These are phyloP conservation scores for Odontamblyopus lacepedii DNA, from an alignment of 2,797 vertebrate genomes.

Conservation along the genomic window DNA sequence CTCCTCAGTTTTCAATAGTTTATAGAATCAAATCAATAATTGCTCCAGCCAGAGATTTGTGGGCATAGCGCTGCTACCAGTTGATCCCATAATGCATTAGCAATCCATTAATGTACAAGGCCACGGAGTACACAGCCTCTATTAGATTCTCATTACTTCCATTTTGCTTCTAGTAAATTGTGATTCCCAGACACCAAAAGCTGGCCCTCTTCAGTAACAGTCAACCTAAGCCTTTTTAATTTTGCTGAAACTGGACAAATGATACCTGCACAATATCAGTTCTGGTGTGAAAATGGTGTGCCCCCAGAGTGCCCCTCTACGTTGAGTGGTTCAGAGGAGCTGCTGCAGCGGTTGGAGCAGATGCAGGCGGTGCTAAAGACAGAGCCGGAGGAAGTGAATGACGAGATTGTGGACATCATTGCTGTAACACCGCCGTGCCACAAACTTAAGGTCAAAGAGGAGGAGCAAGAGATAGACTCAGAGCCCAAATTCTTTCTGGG, in stretches of 20 bases:
- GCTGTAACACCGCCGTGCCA: constrained; percentile 78
- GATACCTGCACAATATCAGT: neutral
- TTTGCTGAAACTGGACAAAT: constrained; percentile 4
- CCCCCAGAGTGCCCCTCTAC: constrained; percentile 87
- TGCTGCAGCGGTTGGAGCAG: constrained; percentile 88
- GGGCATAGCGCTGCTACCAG: constrained; percentile 34
- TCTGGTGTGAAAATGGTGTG: constrained; percentile 6
- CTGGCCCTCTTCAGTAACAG: neutral
- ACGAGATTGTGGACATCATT: constrained; percentile 90
- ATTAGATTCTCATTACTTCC: constrained; percentile 46
- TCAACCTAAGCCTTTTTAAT: constrained; percentile 4
- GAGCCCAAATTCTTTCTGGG: constrained; percentile 90
- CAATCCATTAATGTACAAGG: constrained; percentile 29
- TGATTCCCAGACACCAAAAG: constrained; percentile 29
- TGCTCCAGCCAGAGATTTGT: constrained; percentile 28
- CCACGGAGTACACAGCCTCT: constrained; percentile 14
- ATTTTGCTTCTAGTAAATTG: constrained; percentile 45
- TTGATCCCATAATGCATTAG: constrained; percentile 29
- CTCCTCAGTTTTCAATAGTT: constrained; percentile 20
- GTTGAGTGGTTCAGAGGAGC: constrained; percentile 83
- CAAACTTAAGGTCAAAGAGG: constrained; percentile 89
- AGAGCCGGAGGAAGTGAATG: constrained; percentile 84
- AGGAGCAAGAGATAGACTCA: constrained; percentile 86
- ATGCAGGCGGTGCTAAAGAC: constrained; percentile 92
- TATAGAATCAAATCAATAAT: constrained; percentile 38